Evolutionary conservation across 2,888 invertebrate genomes (phyloP), one percentile per base, ranked within the genome.

Genomic region (Dynastes maya): DNA sequence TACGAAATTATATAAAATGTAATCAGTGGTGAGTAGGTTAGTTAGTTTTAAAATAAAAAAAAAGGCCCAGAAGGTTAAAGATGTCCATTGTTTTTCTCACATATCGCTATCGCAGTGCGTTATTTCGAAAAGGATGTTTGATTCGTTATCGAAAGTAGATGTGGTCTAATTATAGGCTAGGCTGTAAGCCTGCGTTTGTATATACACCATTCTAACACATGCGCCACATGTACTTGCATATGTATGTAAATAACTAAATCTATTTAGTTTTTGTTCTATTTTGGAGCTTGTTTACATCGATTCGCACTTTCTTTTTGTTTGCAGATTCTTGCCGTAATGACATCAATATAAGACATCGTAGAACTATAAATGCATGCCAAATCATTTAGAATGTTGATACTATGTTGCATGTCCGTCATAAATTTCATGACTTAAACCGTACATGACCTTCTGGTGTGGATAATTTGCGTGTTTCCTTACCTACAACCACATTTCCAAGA

Each of bases 131-230:
- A 74, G 72, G 72, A 74, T 74, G 72, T 74, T 61, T 74, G 45
- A 61, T 45, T 74, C 40, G 63, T 74, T 74, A 74, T 74, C 72
- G 72, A 74, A 63, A 74, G 40, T 55, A 74, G 63, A 74, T 61
- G 61, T 45, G 49, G 45, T 74, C 72, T 74, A 74, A 74, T 74
- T 74, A 74, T 74, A 74, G 45, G 61, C 58, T 61, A 61, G 61
- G 45, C 22, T 61, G 5, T 22, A 58, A 22, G 22, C 9, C 29
- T 61, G 16, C 27, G 45, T 63, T 74, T 45, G n/a, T 63, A 45
- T 27, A 40, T 61, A 74, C 13, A 58, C 22, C n/a, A 49, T 45
- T 27, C 16, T 49, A 4, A 2, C 49, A 68, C 11, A 68, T 63
- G 67, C 8, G 22, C 22, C 45, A 27, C 22, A 67, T 49, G 40